A percentile compares a stretch with the other conserved stretches of the same genome.
phyloP scores from a whole-genome alignment of 1,140 invertebrate genomes.

The Antheraea mylitta region DNA sequence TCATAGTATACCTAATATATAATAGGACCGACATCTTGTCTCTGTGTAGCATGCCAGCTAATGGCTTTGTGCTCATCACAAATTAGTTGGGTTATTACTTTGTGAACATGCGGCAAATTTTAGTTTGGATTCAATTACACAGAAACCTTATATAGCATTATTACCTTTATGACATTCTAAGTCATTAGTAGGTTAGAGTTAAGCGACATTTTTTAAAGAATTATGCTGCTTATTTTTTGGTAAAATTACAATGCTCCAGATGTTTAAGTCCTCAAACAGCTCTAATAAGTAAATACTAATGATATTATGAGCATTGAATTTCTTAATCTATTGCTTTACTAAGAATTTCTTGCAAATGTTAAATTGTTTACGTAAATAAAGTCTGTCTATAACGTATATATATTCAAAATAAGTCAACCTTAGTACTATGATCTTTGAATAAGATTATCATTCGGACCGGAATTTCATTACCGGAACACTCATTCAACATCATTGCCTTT shows the following conservation, averaged over 20 bases:
- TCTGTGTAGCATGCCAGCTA: slow-evolving; percentile 22
- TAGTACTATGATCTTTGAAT: not conserved
- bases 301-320: no score
- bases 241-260: no score
- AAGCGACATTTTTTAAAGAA: not conserved
- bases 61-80: slow-evolving; percentile 34
- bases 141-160: slow-evolving; percentile 5
- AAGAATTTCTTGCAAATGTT: no score
- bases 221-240: not conserved
- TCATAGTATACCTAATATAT: not conserved
- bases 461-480: slow-evolving; percentile 13
- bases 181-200: not conserved
- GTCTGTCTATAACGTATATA: no score
- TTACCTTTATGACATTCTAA: not conserved
- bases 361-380: no score
- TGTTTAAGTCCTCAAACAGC: no score
- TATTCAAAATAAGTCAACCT: not conserved
- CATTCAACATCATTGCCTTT: slow-evolving; percentile 33
- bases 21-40: not conserved
- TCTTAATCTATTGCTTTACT: no score
- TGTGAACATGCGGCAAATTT: slow-evolving; percentile 33
- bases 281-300: no score
- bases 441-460: slow-evolving; percentile 5
- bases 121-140: slow-evolving; percentile 21
- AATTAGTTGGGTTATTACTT: slow-evolving; percentile 37